Evolutionary conservation across 2,888 invertebrate genomes (phyloP).

Genomic region (Sesamia inferens): DNA sequence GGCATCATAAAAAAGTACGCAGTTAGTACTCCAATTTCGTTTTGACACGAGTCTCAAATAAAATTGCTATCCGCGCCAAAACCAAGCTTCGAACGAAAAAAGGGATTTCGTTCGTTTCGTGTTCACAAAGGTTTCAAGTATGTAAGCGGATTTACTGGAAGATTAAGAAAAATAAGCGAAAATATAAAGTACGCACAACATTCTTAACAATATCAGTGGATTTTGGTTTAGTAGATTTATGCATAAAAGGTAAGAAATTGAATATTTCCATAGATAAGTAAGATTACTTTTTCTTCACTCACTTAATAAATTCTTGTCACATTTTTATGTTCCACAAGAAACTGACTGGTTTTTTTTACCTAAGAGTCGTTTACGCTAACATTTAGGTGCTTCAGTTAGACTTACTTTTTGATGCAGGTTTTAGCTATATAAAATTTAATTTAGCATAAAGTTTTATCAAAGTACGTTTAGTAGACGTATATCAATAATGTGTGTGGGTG

Average conservation of each 20-base stretch:
- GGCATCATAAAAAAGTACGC: slow-evolving; percentile 59
- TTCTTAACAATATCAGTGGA: slow-evolving; percentile 65
- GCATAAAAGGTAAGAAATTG: slow-evolving; percentile 61
- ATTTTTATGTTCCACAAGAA: slow-evolving; percentile 20
- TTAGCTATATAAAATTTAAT: background rate
- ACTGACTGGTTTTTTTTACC: slow-evolving; percentile 4
- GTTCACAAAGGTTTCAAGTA: slow-evolving; percentile 75
- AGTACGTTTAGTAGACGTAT: background rate
- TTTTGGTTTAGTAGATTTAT: slow-evolving; percentile 56
- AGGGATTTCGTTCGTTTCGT: slow-evolving; percentile 74
- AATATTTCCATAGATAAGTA: slow-evolving; percentile 65
- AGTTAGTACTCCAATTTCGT: slow-evolving; percentile 65
- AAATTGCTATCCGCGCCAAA: slow-evolving; percentile 62
- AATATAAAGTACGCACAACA: slow-evolving; percentile 71
- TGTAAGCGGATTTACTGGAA: slow-evolving; percentile 78
- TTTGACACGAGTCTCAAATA: slow-evolving; percentile 67
- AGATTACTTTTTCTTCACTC: slow-evolving; percentile 62
- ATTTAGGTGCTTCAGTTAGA: background rate
- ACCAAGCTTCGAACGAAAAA: slow-evolving; percentile 60
- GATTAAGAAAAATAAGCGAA: slow-evolving; percentile 78
- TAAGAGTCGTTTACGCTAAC: slow-evolving; percentile 4
- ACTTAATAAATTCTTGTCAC: slow-evolving; percentile 31
- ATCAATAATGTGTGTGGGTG: background rate
- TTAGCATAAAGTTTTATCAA: background rate
- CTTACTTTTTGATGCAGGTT: slow-evolving; percentile 4